Evolutionary conservation across 2,888 invertebrate species (phyloP).

Genomic region (Conus canariensis): DNA sequence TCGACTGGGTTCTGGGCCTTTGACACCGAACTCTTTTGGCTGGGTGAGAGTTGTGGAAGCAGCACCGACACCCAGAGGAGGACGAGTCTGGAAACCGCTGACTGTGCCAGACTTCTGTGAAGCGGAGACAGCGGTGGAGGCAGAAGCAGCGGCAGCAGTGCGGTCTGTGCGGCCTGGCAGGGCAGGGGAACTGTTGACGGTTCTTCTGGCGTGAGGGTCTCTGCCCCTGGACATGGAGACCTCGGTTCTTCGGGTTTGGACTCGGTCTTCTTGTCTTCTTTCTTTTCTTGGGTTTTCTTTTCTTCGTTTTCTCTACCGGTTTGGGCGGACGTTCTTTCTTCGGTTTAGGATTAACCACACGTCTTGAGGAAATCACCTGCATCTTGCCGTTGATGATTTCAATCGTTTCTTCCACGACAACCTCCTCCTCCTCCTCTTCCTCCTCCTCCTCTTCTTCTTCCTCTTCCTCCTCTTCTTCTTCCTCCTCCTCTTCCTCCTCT

Average conservation of each 20-base stretch:
- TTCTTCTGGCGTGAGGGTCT: not conserved
- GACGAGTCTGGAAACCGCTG: not conserved
- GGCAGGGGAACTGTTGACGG: conserved; percentile 18
- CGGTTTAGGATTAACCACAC: not conserved
- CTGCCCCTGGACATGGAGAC: not conserved
- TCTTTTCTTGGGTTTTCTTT: not conserved
- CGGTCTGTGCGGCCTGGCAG: too few relatives aligned
- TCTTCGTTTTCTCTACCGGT: not conserved
- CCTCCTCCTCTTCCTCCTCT: not conserved
- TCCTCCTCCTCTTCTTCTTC: conserved; percentile 23
- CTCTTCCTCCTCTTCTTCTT: conserved; percentile 25
- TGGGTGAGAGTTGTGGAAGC: not conserved
- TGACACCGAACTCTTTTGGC: too few relatives aligned
- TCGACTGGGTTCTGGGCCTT: too few relatives aligned
- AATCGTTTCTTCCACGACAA: conserved; percentile 31
- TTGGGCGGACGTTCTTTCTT: not conserved
- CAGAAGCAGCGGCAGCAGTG: not conserved
- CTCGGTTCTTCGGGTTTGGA: not conserved
- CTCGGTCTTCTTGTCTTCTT: not conserved
- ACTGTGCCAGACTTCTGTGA: not conserved
- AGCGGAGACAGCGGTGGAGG: not conserved
- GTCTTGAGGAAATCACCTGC: conserved; percentile 18
- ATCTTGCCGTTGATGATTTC: conserved; percentile 34
- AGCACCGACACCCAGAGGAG: not conserved
- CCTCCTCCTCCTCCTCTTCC: conserved; percentile 13